These are phyloP conservation scores for Rhynchonycteris naso DNA, from an alignment of 2,797 vertebrate genomes.

Conservation along the genomic window DNA sequence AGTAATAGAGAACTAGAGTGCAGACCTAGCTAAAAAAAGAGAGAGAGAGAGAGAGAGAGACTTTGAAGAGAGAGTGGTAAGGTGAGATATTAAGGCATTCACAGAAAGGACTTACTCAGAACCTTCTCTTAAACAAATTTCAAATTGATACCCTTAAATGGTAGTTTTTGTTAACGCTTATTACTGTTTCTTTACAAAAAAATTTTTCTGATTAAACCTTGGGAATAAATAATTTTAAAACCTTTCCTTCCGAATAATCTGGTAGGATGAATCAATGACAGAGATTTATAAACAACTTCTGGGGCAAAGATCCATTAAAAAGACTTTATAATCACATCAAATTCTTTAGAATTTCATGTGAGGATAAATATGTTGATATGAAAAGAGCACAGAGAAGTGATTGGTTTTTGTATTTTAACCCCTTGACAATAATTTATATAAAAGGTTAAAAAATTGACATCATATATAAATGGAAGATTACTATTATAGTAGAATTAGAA, in stretches of 20 bases:
- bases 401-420: not conserved
- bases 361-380: not conserved
- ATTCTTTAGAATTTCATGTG: not conserved
- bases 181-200: not conserved
- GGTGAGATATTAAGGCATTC: not conserved
- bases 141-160: not conserved
- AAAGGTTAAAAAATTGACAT: not conserved
- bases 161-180: not conserved
- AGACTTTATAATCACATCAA: not conserved
- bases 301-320: not conserved
- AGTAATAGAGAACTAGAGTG: not conserved
- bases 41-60: not conserved
- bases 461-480: not conserved
- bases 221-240: not conserved
- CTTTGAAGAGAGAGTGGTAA: not conserved
- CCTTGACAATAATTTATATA: not conserved
- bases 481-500: not conserved
- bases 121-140: not conserved
- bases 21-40: not conserved
- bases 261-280: not conserved
- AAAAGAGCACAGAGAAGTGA: not conserved
- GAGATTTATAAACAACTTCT: not conserved
- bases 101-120: not conserved
- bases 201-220: not conserved
- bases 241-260: not conserved